Conservation (phyloP, 2,113 vertebrate species). For the Chitala chitala region DNA sequence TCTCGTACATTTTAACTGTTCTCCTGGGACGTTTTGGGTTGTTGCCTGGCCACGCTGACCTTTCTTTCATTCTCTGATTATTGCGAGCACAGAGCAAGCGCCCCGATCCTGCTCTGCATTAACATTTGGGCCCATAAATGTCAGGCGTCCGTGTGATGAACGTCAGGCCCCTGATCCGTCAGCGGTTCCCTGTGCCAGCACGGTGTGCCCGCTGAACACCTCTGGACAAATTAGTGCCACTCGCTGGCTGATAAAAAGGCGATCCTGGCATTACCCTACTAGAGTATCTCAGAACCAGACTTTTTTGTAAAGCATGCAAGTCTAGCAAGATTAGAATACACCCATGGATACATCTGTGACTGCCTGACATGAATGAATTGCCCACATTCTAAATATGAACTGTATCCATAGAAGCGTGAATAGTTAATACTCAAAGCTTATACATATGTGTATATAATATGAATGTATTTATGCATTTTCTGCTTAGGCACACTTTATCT, state of each 20-base stretch:
- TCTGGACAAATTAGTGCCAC: slow-evolving; percentile 1
- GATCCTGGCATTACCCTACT: neutral
- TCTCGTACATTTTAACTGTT: neutral
- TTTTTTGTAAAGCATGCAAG: slow-evolving; percentile 8
- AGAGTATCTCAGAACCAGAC: neutral
- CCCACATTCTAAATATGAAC: no score
- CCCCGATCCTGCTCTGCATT: neutral
- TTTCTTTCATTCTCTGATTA: neutral
- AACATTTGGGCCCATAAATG: neutral
- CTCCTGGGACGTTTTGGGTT: neutral
- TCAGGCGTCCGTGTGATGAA: neutral
- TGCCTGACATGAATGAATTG: no score
- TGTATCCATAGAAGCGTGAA: no score
- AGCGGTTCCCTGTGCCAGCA: neutral
- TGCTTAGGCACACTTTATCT: no score
- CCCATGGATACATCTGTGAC: no score
- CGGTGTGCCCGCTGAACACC: neutral
- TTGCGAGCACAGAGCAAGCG: neutral
- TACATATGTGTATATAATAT: no score
- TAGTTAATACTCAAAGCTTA: no score
- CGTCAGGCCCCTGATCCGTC: neutral
- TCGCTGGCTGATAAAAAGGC: neutral
- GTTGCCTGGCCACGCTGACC: neutral
- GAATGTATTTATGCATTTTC: no score
- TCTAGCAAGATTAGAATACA: no score